phyloP scores from a whole-genome alignment of 2,113 vertebrate species.

The Oostethus manadensis region DNA sequence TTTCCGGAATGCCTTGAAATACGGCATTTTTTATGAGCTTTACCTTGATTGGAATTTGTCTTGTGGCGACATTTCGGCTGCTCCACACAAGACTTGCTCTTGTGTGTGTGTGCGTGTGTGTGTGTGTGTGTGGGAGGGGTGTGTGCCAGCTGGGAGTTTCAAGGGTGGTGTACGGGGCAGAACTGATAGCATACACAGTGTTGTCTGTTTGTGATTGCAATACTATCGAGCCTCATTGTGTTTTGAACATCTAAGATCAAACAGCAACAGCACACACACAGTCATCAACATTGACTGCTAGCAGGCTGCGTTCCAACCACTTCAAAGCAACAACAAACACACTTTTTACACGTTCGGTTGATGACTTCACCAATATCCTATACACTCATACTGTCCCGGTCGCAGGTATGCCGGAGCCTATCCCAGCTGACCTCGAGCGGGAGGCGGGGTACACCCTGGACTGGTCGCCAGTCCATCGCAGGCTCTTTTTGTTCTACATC shows the following conservation, averaged over 20 bases:
- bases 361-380: not conserved
- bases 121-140: conserved; percentile 7
- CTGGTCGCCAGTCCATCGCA: no score
- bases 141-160: conserved; percentile 8
- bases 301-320: not conserved
- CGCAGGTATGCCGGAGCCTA: no score
- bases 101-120: conserved; percentile 8
- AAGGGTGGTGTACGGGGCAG: conserved; percentile 14
- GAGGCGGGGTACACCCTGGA: no score
- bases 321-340: not conserved
- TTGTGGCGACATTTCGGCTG: no score
- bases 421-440: no score
- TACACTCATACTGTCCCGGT: not conserved
- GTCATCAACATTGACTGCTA: not conserved
- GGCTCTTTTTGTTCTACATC: no score
- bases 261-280: conserved; percentile 17
- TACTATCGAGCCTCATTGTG: conserved; percentile 47
- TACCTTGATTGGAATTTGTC: no score
- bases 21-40: not conserved
- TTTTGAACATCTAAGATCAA: conserved; percentile 53
- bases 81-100: no score
- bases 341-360: not conserved
- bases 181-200: conserved; percentile 44
- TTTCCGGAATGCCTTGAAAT: not conserved
- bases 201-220: conserved; percentile 62